Percentiles rank a stretch among this genome's conserved stretches.
These are phyloP conservation scores for Antechinus stuartii DNA, from an alignment of 2,113 vertebrate species.

Conservation along the genomic window DNA sequence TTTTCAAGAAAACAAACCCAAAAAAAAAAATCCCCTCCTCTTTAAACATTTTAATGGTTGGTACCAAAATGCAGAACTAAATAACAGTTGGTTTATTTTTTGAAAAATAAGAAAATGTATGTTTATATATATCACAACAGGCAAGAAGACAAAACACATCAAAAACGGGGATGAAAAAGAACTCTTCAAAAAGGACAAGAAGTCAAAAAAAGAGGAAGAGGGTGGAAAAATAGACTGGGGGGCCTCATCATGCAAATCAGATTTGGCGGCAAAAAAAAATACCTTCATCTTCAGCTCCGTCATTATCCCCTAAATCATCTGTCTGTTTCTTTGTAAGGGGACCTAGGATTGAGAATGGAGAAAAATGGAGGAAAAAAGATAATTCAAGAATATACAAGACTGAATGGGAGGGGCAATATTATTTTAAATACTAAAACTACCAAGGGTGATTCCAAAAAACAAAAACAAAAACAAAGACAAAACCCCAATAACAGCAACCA, in stretches of 20 bases:
- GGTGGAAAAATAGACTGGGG: constrained; percentile 93
- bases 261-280: constrained; percentile 94
- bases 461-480: constrained; percentile 59
- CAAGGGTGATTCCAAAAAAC: constrained; percentile 85
- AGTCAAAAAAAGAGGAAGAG: constrained; percentile 95
- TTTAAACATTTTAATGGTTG: constrained; percentile 86
- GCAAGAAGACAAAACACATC: constrained; percentile 99
- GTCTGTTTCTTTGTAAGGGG: constrained; percentile 99
- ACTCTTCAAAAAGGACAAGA: constrained; percentile 98
- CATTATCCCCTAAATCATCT: constrained; percentile 99
- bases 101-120: constrained; percentile 85
- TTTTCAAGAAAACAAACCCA: constrained; percentile 86
- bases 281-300: constrained; percentile 99
- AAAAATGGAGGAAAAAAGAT: constrained; percentile 97
- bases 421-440: constrained; percentile 89
- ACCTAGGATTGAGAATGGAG: constrained; percentile 99
- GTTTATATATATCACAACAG: constrained; percentile 90
- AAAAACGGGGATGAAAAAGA: constrained; percentile 94
- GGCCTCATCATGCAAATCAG: constrained; percentile 98
- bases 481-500: constrained; percentile 62
- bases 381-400: constrained; percentile 98
- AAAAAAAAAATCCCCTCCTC: constrained; percentile 79
- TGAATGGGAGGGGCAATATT: constrained; percentile 88
- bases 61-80: constrained; percentile 87
- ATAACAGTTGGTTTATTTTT: constrained; percentile 84